Base-by-base conservation (phyloP, 1,140 invertebrate genomes). In the Bombus soroeensis region DNA sequence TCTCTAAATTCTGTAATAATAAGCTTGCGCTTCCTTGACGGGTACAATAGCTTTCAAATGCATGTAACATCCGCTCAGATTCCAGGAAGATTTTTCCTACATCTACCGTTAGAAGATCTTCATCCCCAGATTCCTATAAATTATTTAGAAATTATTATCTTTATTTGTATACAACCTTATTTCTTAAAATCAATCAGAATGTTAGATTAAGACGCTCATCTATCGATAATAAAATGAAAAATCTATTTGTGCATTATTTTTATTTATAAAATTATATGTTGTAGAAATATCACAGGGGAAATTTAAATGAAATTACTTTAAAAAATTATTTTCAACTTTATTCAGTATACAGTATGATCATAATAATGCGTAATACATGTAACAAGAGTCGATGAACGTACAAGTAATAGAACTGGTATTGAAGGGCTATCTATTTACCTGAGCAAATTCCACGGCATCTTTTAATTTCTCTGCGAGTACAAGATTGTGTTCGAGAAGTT, bases 41-140 rank as follows among this genome's bases (percentile, higher is more conserved):
- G 13, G 98, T 97, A 94, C 99, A 99, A 93, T 99, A 99, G 72
- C 97, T 98, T 94, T 99, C 98, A 94, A 99, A 99, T 47, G 98
- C 98, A 91, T 98, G 97, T 90, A 99, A 96, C 98, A 99, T 99
- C 75, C 97, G 97, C 64, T 98, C 97, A n/a, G 98, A 98, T 92
- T 99, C 98, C 71, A 99, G 95, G 92, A 99, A 98, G 87, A 99
- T 96, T 94, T 97, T 97, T 12, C 98, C 98, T 81, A 99, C 97
- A 94, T 98, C 98, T 5, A 99, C 98, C 57, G 97, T 98, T 43
- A 97, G 95, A 81, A 98, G 96, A 95, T 99, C 98, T 95, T 98
- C 96, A 90, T 97, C 97, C 12, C 96, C 96, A 8, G 94, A 94
- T 91, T 93, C 94, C 95, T 95, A n/a, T 32, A 57, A 34, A 53